These are phyloP conservation scores for Rhadinocentrus ornatus DNA, from an alignment of 2,797 vertebrate genomes.

Conservation along the genomic window DNA sequence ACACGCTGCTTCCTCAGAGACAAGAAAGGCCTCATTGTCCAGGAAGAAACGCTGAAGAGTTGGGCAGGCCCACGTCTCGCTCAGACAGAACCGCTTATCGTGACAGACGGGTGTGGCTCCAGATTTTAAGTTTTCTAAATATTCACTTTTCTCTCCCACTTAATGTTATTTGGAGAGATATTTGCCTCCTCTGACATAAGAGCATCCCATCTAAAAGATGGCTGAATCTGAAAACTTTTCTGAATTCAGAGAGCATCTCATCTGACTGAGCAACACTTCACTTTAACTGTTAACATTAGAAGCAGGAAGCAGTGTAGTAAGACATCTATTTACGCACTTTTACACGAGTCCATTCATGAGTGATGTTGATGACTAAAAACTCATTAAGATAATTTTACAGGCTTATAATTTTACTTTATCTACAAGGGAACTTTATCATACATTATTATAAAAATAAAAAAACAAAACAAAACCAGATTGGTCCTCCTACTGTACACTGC, in stretches of 20 bases:
- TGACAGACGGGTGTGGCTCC: slow-evolving; percentile 16
- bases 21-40: slow-evolving; percentile 64
- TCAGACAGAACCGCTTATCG: slow-evolving; percentile 39
- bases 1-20: slow-evolving; percentile 39
- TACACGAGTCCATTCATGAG: neutral
- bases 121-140: slow-evolving; percentile 38
- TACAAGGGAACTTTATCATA: too few relatives aligned
- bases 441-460: too few relatives aligned
- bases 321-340: neutral
- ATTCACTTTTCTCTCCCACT: slow-evolving; percentile 20
- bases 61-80: neutral
- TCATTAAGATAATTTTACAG: neutral
- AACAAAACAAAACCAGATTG: neutral
- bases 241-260: slow-evolving; percentile 5
- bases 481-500: neutral
- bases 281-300: slow-evolving; percentile 10
- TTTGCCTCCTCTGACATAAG: slow-evolving; percentile 4
- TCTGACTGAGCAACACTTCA: neutral
- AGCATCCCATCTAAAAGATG: neutral
- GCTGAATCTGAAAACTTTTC: slow-evolving; percentile 1
- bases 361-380: neutral
- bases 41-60: slow-evolving; percentile 13
- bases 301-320: neutral
- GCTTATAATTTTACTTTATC: neutral
- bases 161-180: slow-evolving; percentile 40